A percentile compares a stretch with the other conserved stretches of the same genome.
Conservation (phyloP, 2,797 vertebrate species). For the Delichon dasypus region DNA sequence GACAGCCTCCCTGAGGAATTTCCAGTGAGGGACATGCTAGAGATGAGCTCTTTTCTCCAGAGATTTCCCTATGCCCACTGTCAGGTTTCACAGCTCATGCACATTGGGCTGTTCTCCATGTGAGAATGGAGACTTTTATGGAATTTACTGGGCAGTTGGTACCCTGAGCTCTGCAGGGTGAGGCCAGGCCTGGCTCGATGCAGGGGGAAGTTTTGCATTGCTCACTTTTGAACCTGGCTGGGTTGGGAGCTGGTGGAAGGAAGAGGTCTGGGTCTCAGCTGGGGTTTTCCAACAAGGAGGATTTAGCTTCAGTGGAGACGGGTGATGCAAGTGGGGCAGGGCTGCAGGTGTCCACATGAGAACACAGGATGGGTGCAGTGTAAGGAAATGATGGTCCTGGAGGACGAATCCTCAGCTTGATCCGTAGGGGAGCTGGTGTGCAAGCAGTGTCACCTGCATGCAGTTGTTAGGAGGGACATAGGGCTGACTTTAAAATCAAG, state of each 20-base stretch:
- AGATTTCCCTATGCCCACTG: not conserved
- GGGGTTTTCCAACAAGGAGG: accelerated
- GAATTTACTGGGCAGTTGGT: not conserved
- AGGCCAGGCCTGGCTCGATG: not conserved
- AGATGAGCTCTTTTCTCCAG: not conserved
- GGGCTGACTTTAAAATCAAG: not conserved
- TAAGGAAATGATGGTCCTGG: not conserved
- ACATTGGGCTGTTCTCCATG: not conserved
- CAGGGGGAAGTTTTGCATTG: not conserved
- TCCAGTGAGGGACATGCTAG: not conserved
- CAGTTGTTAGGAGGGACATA: not conserved
- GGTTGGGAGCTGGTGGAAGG: not conserved
- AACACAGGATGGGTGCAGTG: not conserved
- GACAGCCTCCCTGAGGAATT: not conserved
- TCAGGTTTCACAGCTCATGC: not conserved
- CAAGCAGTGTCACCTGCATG: not conserved
- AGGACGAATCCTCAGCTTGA: not conserved
- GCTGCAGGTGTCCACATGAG: not conserved
- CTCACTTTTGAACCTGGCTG: not conserved
- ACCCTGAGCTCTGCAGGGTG: not conserved
- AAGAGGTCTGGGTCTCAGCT: not conserved
- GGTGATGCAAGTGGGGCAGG: not conserved
- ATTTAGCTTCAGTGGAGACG: not conserved
- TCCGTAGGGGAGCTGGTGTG: not conserved
- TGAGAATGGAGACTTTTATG: not conserved